These are phyloP conservation scores for Trichonephila clavipes DNA, from an alignment of 1,140 invertebrate species.

Conservation along the genomic window DNA sequence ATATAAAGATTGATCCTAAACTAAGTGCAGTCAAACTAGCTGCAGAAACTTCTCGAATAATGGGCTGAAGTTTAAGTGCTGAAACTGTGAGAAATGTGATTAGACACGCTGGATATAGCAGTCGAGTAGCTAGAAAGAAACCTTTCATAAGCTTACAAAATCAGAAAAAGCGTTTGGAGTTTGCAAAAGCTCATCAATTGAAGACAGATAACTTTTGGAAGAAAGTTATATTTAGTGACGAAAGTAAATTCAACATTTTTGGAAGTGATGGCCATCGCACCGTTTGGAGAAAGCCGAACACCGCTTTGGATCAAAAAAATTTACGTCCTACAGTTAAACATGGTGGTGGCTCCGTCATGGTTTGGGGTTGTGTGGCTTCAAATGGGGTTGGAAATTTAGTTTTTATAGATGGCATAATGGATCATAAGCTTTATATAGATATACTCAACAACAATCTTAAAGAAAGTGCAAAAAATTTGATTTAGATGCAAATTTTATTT, in stretches of 20 bases:
- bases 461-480: too few relatives aligned
- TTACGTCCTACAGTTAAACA: conserved; percentile 26
- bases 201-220: not conserved
- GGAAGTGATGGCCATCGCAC: conserved; percentile 7
- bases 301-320: conserved; percentile 28
- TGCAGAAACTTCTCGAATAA: too few relatives aligned
- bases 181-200: conserved; percentile 43
- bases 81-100: too few relatives aligned
- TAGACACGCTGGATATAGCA: too few relatives aligned
- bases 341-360: too few relatives aligned
- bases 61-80: too few relatives aligned
- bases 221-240: too few relatives aligned
- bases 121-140: too few relatives aligned
- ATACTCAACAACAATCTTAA: not conserved
- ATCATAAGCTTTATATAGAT: not conserved
- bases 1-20: too few relatives aligned
- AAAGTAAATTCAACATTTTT: too few relatives aligned
- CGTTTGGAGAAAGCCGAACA: conserved; percentile 35
- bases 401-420: not conserved
- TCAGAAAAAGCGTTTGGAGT: conserved; percentile 34
- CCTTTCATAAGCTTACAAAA: conserved; percentile 30
- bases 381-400: not conserved
- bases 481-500: too few relatives aligned
- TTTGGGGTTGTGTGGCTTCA: not conserved
- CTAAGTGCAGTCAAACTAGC: too few relatives aligned